Percentiles rank a stretch among this genome's conserved stretches.
phyloP scores from a whole-genome alignment of 2,797 vertebrate species.

The Hoplostethus mediterraneus region DNA sequence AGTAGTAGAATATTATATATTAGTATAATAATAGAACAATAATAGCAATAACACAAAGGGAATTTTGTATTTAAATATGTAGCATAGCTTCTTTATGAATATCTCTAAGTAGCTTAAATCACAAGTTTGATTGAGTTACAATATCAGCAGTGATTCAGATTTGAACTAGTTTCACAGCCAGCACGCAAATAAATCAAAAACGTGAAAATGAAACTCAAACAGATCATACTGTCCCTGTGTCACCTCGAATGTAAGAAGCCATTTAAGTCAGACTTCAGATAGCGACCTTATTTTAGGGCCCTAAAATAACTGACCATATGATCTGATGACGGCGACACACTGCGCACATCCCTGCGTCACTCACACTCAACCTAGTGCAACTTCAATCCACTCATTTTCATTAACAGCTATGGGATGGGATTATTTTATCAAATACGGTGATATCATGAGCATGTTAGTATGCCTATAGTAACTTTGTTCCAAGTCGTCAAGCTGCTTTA shows the following conservation, averaged over 20 bases:
- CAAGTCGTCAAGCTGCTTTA: background rate
- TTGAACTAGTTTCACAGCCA: background rate
- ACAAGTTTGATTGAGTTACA: constrained; percentile 1
- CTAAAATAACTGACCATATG: constrained; percentile 82
- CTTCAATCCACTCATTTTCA: constrained; percentile 39
- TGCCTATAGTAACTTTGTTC: background rate
- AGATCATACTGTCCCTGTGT: background rate
- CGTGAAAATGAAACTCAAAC: background rate
- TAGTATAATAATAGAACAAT: background rate
- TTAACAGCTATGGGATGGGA: constrained; percentile 17
- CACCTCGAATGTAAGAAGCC: constrained; percentile 33
- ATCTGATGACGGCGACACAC: constrained; percentile 70
- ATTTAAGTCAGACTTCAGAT: constrained; percentile 34
- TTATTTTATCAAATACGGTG: constrained; percentile 6
- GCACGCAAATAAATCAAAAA: background rate
- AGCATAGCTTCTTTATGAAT: background rate
- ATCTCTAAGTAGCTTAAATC: background rate
- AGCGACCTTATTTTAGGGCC: constrained; percentile 79
- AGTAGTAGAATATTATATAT: no score
- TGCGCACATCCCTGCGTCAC: constrained; percentile 57
- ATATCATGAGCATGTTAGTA: background rate
- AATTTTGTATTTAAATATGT: background rate
- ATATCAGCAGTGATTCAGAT: background rate
- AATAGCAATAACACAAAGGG: background rate
- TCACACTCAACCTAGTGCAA: constrained; percentile 15